Evolutionary conservation across 2,888 invertebrate genomes (phyloP), one percentile per base, ranked within the genome.

Genomic region (Neoascia interrupta): DNA sequence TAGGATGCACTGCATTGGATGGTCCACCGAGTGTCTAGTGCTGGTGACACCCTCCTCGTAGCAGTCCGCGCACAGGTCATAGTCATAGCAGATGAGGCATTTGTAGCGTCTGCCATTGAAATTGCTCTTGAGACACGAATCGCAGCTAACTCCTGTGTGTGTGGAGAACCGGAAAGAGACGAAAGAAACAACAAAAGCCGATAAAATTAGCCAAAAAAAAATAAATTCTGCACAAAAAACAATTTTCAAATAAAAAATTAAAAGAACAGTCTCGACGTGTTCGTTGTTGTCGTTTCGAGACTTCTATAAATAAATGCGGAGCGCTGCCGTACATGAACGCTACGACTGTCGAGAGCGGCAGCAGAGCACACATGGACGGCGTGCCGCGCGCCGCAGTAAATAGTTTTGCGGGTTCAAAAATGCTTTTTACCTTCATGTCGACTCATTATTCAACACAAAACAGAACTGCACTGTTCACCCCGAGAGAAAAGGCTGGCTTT

Each of bases 1-100:
- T 87, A 99, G 92, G 86, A 99, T 98, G 90, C 98, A 98, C 91
- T 99, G 99, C 96, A 99, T 97, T 72, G 99, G 97, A 91, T 99
- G 99, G 90, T 97, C 97, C 85, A 95, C 94, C 84, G 96, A 94
- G 90, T 99, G 99, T 85, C 97, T 93, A 83, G 96, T 95, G 84
- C 95, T 96, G 81, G 95, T 95, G 82, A 95, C 95, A 85, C 96
- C 96, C 85, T 94, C 94, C 89, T 98, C 97, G 90, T 96, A 98
- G 90, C 98, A 99, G 85, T 94, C 93, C 86, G 97, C 96, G 91
- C 99, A 99, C 86, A 99, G 92, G 91, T 99, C 99, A 91, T 98
- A 99, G 91, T 99, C 99, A 90, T 97, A 98, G 91, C 99, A 99
- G 86, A 98, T 94, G 89, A 99, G 93, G 92, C 99, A 99, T 92